A percentile compares a stretch with the other conserved stretches of the same genome.
Evolutionary conservation across 2,113 vertebrate genomes (phyloP).

Genomic region (Columba livia): DNA sequence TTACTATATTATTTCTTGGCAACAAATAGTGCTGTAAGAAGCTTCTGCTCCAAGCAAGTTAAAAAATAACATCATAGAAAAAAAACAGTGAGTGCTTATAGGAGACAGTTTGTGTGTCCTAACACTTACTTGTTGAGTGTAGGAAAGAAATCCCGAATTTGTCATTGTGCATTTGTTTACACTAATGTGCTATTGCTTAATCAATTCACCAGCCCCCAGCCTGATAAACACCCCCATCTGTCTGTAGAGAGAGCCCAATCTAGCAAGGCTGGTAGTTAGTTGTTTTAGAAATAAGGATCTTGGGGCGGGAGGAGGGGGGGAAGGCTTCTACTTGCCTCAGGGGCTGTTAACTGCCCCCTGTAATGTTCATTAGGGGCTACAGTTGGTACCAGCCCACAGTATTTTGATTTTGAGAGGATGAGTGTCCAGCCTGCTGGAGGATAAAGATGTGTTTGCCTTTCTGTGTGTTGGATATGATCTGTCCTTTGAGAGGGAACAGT

Average conservation of each 20-base stretch:
- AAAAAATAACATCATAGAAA: neutral
- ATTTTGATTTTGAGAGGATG: neutral
- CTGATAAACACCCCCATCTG: neutral
- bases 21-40: neutral
- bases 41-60: neutral
- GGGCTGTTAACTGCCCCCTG: neutral
- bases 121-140: neutral
- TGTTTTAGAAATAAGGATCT: neutral
- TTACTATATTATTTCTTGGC: neutral
- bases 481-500: neutral
- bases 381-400: neutral
- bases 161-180: conserved; percentile 18
- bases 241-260: neutral
- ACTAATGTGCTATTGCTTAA: neutral
- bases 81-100: neutral
- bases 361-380: neutral
- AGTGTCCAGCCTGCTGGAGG: neutral
- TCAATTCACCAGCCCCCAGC: neutral
- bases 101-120: neutral
- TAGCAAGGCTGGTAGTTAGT: neutral
- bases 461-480: neutral
- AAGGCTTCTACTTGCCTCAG: neutral
- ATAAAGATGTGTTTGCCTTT: neutral
- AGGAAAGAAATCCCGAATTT: conserved; percentile 14
- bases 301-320: too few species aligned